A percentile compares a stretch with the other conserved stretches of the same genome.
Evolutionary conservation across 2,797 vertebrate genomes (phyloP).

Genomic region (Sebastes cheni): DNA sequence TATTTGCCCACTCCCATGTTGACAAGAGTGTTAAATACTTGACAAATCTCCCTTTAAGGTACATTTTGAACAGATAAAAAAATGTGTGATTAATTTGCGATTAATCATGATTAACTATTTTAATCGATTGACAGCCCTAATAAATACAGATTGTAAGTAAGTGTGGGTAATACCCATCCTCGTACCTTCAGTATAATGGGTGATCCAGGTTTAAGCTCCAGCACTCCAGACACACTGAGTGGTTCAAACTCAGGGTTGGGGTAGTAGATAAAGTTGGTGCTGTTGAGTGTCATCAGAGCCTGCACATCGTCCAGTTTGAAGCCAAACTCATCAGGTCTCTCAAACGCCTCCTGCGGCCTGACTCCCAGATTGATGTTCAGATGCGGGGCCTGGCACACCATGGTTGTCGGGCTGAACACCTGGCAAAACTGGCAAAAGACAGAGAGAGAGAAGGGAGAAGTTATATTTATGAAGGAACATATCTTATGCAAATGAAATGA

Average conservation of each 20-base stretch:
- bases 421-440: conserved; percentile 84
- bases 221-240: conserved; percentile 89
- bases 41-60: too few species aligned
- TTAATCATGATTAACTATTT: too few species aligned
- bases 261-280: conserved; percentile 94
- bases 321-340: conserved; percentile 94
- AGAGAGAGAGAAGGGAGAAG: not conserved
- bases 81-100: too few species aligned
- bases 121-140: too few species aligned
- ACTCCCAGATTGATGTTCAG: conserved; percentile 83
- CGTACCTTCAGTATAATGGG: conserved; percentile 96
- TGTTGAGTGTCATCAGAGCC: conserved; percentile 91
- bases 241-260: conserved; percentile 95
- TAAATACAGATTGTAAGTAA: not conserved
- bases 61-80: too few species aligned
- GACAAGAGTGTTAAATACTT: too few species aligned
- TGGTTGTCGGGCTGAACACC: conserved; percentile 90
- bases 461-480: not conserved
- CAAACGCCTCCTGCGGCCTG: conserved; percentile 85
- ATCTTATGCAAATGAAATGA: not conserved
- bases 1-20: too few species aligned
- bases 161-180: not conserved
- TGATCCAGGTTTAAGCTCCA: conserved; percentile 96
- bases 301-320: conserved; percentile 96
- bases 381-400: conserved; percentile 95